Evolutionary conservation across 2,113 vertebrate species (phyloP).

Genomic region (Dipodomys merriami): DNA sequence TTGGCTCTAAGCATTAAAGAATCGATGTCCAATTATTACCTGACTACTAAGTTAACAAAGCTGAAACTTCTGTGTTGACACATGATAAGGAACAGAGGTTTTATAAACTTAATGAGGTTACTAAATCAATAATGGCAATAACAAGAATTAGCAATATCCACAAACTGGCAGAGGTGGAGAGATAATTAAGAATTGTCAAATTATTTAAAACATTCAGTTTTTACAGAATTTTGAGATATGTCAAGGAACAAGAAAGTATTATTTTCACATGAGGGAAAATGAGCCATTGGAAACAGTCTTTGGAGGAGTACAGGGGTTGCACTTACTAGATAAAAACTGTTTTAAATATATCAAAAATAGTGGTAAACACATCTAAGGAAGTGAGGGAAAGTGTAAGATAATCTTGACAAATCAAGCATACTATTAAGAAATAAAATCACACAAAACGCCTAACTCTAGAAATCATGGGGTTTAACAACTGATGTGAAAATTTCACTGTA

Average conservation of each 20-base stretch:
- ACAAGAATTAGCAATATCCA: neutral
- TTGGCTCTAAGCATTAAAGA: neutral
- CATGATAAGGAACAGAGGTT: neutral
- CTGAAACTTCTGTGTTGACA: neutral
- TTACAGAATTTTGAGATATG: neutral
- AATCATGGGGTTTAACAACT: neutral
- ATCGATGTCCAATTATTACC: neutral
- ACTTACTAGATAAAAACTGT: slow-evolving; percentile 20
- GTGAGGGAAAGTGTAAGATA: neutral
- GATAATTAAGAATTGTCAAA: neutral
- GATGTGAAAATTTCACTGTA: neutral
- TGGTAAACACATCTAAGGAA: neutral
- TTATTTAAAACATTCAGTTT: neutral
- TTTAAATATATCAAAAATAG: neutral
- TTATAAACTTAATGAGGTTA: neutral
- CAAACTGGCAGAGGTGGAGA: neutral
- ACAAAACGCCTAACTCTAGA: neutral
- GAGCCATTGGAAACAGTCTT: neutral
- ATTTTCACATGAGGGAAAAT: neutral
- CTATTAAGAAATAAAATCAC: neutral
- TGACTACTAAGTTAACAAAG: neutral
- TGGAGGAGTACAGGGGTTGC: neutral
- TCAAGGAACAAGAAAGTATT: neutral
- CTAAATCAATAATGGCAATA: neutral
- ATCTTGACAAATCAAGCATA: neutral